phyloP scores from a whole-genome alignment of 2,113 vertebrate species.

The Actenoides hombroni region DNA sequence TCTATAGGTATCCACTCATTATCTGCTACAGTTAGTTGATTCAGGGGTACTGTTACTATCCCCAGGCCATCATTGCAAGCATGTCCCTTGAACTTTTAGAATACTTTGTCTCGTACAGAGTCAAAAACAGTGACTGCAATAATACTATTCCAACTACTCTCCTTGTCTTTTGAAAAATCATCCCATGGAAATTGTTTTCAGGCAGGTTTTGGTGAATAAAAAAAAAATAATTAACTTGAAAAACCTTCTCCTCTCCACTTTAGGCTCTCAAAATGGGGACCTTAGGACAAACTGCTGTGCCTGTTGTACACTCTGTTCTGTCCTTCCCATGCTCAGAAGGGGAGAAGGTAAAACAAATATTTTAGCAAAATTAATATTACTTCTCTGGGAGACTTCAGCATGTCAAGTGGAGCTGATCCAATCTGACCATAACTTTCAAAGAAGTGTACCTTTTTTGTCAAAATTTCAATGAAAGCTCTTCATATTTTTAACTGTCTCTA shows the following conservation, averaged over 20 bases:
- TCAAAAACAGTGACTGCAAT: not conserved
- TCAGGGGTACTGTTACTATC: not conserved
- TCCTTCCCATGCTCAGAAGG: not conserved
- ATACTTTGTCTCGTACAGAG: not conserved
- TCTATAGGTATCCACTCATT: not conserved
- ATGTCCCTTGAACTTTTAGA: not conserved
- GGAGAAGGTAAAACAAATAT: not conserved
- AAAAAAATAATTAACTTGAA: not conserved
- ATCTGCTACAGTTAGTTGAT: not conserved
- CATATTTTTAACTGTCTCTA: not conserved
- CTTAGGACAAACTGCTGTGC: not conserved
- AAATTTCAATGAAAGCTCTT: not conserved
- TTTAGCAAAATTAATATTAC: not conserved
- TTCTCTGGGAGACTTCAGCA: not conserved
- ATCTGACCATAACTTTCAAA: not conserved
- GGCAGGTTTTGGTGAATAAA: not conserved
- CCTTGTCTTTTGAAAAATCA: not conserved
- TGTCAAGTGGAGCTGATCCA: not conserved
- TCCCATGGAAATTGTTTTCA: not conserved
- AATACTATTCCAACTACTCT: not conserved
- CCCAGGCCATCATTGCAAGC: not conserved
- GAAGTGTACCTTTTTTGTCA: not conserved
- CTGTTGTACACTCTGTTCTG: not conserved
- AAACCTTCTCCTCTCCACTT: not conserved
- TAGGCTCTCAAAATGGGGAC: not conserved